Evolutionary conservation across 2,797 vertebrate genomes (phyloP).

Genomic region (Chaunax sp.): DNA sequence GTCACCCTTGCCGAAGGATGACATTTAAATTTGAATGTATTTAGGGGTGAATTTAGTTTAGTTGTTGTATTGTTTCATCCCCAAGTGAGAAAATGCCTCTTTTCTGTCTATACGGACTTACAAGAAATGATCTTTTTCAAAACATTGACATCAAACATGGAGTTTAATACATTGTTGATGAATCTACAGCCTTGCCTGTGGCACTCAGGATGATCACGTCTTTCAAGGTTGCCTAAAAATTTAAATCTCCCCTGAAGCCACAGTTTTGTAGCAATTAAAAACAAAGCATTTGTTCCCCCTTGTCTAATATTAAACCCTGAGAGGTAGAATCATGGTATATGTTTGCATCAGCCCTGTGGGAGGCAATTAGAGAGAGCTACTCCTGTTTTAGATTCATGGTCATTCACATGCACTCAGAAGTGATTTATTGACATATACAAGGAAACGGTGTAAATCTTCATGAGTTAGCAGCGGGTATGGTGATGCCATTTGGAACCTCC

Average conservation of each 20-base stretch:
- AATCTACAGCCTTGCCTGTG: slow-evolving; percentile 47
- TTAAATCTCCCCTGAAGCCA: slow-evolving; percentile 30
- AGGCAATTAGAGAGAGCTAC: slow-evolving; percentile 63
- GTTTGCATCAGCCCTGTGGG: slow-evolving; percentile 40
- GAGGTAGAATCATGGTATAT: slow-evolving; percentile 37
- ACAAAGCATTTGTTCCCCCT: slow-evolving; percentile 45
- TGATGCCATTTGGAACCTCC: slow-evolving; percentile 43
- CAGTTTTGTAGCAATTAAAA: slow-evolving; percentile 56
- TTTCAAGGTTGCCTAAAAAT: slow-evolving; percentile 20
- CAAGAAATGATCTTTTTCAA: slow-evolving; percentile 29
- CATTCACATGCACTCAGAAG: slow-evolving; percentile 48
- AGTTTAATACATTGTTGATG: slow-evolving; percentile 28
- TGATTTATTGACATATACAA: slow-evolving; percentile 63
- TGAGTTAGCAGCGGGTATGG: slow-evolving; percentile 59
- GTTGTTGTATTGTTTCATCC: slow-evolving; percentile 22
- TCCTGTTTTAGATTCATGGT: slow-evolving; percentile 62
- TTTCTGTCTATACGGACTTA: slow-evolving; percentile 9
- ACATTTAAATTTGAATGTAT: slow-evolving; percentile 31
- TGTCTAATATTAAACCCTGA: slow-evolving; percentile 44
- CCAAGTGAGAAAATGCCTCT: slow-evolving; percentile 20
- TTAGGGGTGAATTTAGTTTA: slow-evolving; percentile 16
- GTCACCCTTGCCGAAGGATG: slow-evolving; percentile 18
- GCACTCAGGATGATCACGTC: slow-evolving; percentile 26
- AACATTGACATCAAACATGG: slow-evolving; percentile 31
- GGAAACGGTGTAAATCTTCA: slow-evolving; percentile 54